Evolutionary conservation across 2,113 vertebrate species (phyloP).

Genomic region (Cyanoramphus novaezelandiae): DNA sequence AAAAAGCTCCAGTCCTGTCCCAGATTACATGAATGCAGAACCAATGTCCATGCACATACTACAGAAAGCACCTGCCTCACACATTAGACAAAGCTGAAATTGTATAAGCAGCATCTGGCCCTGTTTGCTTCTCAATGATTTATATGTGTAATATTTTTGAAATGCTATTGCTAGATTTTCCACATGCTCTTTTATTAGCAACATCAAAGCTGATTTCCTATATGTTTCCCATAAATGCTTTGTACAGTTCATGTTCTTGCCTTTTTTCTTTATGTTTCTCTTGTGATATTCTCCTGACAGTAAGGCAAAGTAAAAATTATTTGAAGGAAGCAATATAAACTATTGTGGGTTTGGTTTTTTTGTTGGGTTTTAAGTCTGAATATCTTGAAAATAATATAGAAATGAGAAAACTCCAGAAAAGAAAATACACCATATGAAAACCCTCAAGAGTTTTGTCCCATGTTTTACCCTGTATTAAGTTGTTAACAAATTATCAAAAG

Average conservation of each 20-base stretch:
- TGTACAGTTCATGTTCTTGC: background rate
- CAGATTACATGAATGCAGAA: background rate
- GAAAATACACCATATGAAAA: background rate
- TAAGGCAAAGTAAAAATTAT: background rate
- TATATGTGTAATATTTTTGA: background rate
- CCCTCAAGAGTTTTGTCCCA: background rate
- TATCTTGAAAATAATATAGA: background rate
- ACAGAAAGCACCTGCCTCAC: slow-evolving; percentile 2
- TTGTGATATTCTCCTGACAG: background rate
- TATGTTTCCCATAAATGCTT: slow-evolving; percentile 25
- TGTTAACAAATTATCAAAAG: background rate
- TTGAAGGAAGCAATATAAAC: background rate
- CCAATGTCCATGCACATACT: background rate
- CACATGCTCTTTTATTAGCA: slow-evolving; percentile 28
- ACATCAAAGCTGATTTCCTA: slow-evolving; percentile 22
- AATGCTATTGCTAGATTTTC: background rate
- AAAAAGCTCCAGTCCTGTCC: background rate
- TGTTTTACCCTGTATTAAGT: background rate
- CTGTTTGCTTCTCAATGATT: background rate
- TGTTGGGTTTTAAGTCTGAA: background rate
- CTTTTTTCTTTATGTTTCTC: background rate
- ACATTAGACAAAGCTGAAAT: background rate
- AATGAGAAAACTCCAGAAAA: background rate
- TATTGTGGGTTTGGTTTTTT: background rate
- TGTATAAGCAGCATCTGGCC: background rate